phyloP scores from a whole-genome alignment of 1,140 invertebrate species.

The Drosophila pectinifera region DNA sequence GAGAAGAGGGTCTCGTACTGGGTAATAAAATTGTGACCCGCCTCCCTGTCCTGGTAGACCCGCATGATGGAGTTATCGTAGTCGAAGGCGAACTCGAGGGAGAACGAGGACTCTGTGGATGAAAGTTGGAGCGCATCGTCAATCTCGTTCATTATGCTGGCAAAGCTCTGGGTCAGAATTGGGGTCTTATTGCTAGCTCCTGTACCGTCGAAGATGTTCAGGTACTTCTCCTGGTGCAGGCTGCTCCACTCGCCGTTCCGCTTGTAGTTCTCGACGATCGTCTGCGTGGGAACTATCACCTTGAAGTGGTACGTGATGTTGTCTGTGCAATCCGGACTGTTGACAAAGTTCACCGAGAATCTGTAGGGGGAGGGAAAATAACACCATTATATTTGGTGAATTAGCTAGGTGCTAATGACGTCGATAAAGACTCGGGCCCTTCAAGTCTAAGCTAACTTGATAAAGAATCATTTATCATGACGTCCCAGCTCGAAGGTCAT shows the following conservation, averaged over 20 bases:
- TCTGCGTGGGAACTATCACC: slow-evolving; percentile 53
- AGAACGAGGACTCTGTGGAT: slow-evolving; percentile 73
- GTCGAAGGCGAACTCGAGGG: slow-evolving; percentile 73
- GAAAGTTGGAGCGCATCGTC: slow-evolving; percentile 58
- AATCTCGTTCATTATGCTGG: slow-evolving; percentile 41
- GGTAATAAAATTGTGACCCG: slow-evolving; percentile 62
- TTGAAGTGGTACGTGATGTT: slow-evolving; percentile 83
- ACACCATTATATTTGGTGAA: not conserved
- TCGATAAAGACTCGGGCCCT: not conserved
- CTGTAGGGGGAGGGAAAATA: slow-evolving; percentile 42
- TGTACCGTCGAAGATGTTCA: slow-evolving; percentile 77
- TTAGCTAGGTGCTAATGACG: slow-evolving; percentile 26
- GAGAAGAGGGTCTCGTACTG: slow-evolving; percentile 52
- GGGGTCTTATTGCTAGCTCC: slow-evolving; percentile 28
- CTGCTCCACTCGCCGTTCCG: slow-evolving; percentile 67
- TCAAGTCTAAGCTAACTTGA: not conserved
- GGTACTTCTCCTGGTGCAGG: slow-evolving; percentile 50
- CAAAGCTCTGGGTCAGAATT: slow-evolving; percentile 30
- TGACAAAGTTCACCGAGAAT: slow-evolving; percentile 82
- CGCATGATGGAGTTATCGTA: slow-evolving; percentile 56
- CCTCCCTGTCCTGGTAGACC: slow-evolving; percentile 63
- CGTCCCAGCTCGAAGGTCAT: not conserved
- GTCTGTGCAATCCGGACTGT: slow-evolving; percentile 58
- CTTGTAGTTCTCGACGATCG: slow-evolving; percentile 75
- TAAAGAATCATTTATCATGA: not conserved